Evolutionary conservation across 2,797 vertebrate species (phyloP), one percentile per base, ranked within the genome.

Genomic region (Orientallactaga sibirica): DNA sequence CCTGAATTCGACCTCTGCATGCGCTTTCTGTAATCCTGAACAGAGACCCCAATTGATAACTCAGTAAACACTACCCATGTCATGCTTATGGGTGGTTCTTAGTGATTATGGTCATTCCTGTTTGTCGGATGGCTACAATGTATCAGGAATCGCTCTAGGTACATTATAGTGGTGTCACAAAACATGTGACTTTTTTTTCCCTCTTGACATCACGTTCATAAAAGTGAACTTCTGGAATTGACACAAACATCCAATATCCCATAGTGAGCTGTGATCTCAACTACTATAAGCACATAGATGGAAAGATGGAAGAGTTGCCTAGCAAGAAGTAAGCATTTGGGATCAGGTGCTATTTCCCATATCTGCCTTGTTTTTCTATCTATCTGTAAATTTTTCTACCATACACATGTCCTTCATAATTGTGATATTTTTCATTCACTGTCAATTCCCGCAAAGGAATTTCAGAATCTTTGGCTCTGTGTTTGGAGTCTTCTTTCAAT

Each of bases 341-440:
- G 62, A 58, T 74, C 41, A 43, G 61, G 10, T 37, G 25, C 33
- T 20, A 19, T 73, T 80, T 94, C 48, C 70, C 61, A 66, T 19
- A 37, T 88, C 3, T 82, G n/a, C 68, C 83, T 73, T 91, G 27
- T 70, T 74, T 5, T 22, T 86, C 62, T 88, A 37, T 33, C 25
- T 33, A 82, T 81, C 84, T 68, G 37, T 4, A 62, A 27, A 64
- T 77, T 77, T 90, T 94, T 62, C 61, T 76, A 52, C 10, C 76
- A n/a, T 22, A 29, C 86, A 48, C 3, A 41, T 83, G 14, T 41
- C 81, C 66, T 94, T 84, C 29, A 41, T 48, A 48, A 75, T 22
- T 74, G 64, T 48, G 25, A 82, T 18, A 15, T 81, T 93, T 93
- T 91, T 89, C 52, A 81, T 67, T 90, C 73, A 55, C 58, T 82